phyloP scores from a whole-genome alignment of 30 jellyfish, hydroid and myxozoan genomes.

The Hydractinia echinata region DNA sequence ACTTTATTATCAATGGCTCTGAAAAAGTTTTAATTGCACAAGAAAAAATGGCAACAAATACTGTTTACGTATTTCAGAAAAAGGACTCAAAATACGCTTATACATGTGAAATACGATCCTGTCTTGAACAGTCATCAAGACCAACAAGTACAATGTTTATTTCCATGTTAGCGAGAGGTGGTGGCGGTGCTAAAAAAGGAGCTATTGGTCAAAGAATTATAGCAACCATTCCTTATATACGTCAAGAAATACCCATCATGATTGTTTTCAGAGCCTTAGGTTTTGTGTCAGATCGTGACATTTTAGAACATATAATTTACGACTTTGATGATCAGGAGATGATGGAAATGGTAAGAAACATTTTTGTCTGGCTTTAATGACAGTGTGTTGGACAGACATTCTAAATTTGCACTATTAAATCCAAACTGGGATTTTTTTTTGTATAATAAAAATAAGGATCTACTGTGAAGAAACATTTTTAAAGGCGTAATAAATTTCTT shows the following conservation, averaged over 20 bases:
- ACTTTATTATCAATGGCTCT: slow-evolving; percentile 97
- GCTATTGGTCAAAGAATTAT: slow-evolving; percentile 98
- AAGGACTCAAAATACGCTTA: slow-evolving; percentile 96
- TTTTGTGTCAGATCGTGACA: slow-evolving; percentile 97
- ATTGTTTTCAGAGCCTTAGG: slow-evolving; percentile 99
- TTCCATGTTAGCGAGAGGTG: slow-evolving; percentile 94
- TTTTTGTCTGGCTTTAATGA: background rate
- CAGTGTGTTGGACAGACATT: background rate
- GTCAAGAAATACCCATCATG: slow-evolving; percentile 98
- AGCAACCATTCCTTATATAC: slow-evolving; percentile 96
- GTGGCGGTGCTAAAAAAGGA: slow-evolving; percentile 94
- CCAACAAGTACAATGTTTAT: slow-evolving; percentile 97
- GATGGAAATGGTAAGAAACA: slow-evolving; percentile 92
- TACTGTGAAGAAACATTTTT: no score
- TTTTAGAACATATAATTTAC: slow-evolving; percentile 93
- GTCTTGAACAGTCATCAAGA: slow-evolving; percentile 95
- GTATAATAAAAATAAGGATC: no score
- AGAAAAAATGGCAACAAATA: slow-evolving; percentile 99
- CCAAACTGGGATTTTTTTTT: no score
- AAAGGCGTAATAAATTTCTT: no score
- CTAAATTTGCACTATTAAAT: background rate
- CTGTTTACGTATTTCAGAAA: slow-evolving; percentile 96
- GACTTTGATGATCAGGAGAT: slow-evolving; percentile 97
- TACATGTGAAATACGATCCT: slow-evolving; percentile 92
- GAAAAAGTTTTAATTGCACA: slow-evolving; percentile 99